Evolutionary conservation across 2,888 invertebrate genomes (phyloP).

Genomic region (Leptothorax acervorum): DNA sequence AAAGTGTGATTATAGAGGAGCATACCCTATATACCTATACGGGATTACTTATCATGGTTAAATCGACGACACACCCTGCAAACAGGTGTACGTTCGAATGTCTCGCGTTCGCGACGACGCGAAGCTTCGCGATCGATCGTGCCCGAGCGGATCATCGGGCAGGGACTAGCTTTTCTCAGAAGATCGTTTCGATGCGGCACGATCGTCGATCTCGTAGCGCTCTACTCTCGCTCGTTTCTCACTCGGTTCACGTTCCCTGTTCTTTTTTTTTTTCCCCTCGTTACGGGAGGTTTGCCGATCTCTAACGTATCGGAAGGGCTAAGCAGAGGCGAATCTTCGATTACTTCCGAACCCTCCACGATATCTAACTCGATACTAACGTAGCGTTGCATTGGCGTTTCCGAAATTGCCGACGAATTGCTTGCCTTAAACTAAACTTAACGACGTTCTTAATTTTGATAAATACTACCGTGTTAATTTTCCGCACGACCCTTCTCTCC

Average conservation of each 20-base stretch:
- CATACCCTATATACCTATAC: conserved; percentile 21
- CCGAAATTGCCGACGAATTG: conserved; percentile 52
- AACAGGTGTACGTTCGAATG: conserved; percentile 24
- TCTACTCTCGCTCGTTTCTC: not conserved
- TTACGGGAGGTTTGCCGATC: conserved; percentile 12
- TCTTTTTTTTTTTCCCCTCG: not conserved
- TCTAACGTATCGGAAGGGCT: conserved; percentile 54
- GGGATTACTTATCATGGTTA: conserved; percentile 53
- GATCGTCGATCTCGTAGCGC: conserved; percentile 49
- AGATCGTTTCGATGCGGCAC: conserved; percentile 47
- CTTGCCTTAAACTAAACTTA: conserved; percentile 73
- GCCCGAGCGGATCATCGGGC: conserved; percentile 37
- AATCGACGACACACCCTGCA: conserved; percentile 50
- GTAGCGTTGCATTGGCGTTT: conserved; percentile 5
- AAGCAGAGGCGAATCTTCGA: conserved; percentile 60
- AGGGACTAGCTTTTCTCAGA: conserved; percentile 49
- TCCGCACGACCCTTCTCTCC: conserved; percentile 70
- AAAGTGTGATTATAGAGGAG: conserved; percentile 50
- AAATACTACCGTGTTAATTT: conserved; percentile 65
- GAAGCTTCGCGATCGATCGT: conserved; percentile 49
- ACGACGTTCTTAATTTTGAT: conserved; percentile 61
- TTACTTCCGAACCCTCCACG: conserved; percentile 28
- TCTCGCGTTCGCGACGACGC: conserved; percentile 41
- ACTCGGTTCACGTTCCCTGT: not conserved
- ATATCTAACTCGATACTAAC: conserved; percentile 34